phyloP scores from a whole-genome alignment of 2,797 vertebrate genomes.

The Lophotriccus pileatus region DNA sequence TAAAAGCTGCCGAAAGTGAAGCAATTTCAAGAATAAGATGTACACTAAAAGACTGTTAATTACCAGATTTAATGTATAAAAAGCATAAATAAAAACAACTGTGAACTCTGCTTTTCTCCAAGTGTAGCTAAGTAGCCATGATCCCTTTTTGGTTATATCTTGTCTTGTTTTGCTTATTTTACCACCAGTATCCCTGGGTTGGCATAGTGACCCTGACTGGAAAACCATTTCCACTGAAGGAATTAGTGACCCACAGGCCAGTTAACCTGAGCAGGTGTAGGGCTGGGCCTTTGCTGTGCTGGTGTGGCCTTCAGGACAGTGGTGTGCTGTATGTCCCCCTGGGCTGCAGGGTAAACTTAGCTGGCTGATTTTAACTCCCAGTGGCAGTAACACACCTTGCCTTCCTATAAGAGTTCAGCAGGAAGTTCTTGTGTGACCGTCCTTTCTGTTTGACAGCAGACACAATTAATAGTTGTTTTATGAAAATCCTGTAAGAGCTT shows the following conservation, averaged over 20 bases:
- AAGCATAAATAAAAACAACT: neutral
- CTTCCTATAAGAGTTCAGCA: neutral
- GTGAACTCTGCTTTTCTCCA: neutral
- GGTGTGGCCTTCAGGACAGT: neutral
- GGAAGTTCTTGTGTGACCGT: neutral
- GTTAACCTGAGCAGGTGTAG: neutral
- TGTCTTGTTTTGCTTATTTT: neutral
- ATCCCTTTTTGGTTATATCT: neutral
- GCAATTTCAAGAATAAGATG: neutral
- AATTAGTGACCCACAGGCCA: neutral
- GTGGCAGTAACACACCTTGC: neutral
- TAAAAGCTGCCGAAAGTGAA: neutral
- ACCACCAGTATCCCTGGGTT: neutral
- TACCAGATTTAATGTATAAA: neutral
- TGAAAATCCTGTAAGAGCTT: neutral
- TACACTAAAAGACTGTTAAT: neutral
- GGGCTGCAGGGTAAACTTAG: neutral
- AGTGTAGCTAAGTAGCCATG: neutral
- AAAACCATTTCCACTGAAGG: neutral
- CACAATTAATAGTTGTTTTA: neutral
- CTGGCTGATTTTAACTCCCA: neutral
- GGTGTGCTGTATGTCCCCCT: accelerated
- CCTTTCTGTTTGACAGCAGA: neutral
- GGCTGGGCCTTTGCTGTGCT: accelerated
- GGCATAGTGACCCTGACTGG: neutral